These are phyloP conservation scores for Lordiphosa andalusiaca DNA, from an alignment of 2,888 invertebrate species.

Conservation along the genomic window DNA sequence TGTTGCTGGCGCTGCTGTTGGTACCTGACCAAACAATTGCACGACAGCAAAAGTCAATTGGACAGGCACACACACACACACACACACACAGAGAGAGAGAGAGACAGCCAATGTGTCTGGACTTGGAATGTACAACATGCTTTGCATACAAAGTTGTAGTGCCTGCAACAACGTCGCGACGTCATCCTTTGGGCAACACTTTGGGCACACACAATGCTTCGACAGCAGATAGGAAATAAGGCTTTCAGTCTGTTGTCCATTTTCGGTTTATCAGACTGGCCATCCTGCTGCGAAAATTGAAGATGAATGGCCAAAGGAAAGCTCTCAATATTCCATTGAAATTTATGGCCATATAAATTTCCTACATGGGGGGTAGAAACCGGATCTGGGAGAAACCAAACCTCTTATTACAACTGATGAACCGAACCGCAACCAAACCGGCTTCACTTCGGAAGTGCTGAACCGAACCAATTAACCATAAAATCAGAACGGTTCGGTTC, in stretches of 20 bases:
- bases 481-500: too few relatives aligned
- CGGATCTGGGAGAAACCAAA: too few relatives aligned
- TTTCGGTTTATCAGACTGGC: conserved; percentile 10
- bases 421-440: too few relatives aligned
- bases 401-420: too few relatives aligned
- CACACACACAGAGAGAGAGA: too few relatives aligned
- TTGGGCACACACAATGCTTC: conserved; percentile 35
- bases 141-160: conserved; percentile 64
- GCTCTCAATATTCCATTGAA: too few relatives aligned
- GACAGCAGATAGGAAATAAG: conserved; percentile 4
- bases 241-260: conserved; percentile 15
- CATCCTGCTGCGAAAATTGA: not conserved
- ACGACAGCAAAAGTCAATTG: conserved; percentile 58
- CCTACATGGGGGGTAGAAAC: too few relatives aligned
- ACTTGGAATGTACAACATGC: conserved; percentile 42
- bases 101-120: conserved; percentile 2
- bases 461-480: too few relatives aligned
- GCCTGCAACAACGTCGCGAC: conserved; percentile 43
- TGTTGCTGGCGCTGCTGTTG: conserved; percentile 7
- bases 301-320: too few relatives aligned
- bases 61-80: conserved; percentile 30
- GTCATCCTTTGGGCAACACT: conserved; percentile 42
- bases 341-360: too few relatives aligned
- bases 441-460: too few relatives aligned
- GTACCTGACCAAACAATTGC: conserved; percentile 51